Base-by-base conservation (phyloP, 2,113 vertebrate species). In the Gila orcuttii region DNA sequence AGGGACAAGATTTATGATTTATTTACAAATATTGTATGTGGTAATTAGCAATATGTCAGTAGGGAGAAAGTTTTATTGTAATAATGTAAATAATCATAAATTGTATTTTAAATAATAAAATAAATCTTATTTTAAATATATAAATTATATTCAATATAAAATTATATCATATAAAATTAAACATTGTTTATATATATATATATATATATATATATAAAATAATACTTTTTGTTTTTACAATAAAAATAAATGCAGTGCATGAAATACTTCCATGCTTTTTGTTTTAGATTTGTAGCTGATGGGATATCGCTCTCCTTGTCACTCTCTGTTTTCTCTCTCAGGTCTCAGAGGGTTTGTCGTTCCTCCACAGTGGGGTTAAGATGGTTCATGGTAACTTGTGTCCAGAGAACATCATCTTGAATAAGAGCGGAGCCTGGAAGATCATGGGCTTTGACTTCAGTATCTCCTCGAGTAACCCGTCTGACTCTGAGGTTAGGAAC, bases 401-500 rank as follows among this genome's bases (percentile, higher is more conserved):
- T 90, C 94, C 92, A 84, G 97, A 99, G 93, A 99, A 99, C 91
- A 95, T 99, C 91, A 99, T 99, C 92, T 94, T 99, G 87, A 99
- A 99, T 93, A 99, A 99, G 92, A 99, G 96, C 60, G 98, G 98
- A 85, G 95, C 97, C 19, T 99, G 98, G 98, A 99, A 99, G 95
- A 99, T 99, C 91, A 99, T 97, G 97, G 98, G 98, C 74, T 99
- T 99, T 90, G 98, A 99, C 93, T 99, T 99, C 93, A 97, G 95
- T 91, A 96, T 98, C 90, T 97, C 97, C 7, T 96, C 98, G 23
- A 93, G 88, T 85, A 99, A 99, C 94, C 96, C 97, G 9, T 96
- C 97, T 6, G 97, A 99, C 31, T 93, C 97, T 73, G 97, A 99
- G 96, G 98, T 99, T 93, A 91, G 86, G 55, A 79, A 59, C 62